Base-by-base conservation (phyloP, 2,797 vertebrate genomes). In the Prionace glauca region DNA sequence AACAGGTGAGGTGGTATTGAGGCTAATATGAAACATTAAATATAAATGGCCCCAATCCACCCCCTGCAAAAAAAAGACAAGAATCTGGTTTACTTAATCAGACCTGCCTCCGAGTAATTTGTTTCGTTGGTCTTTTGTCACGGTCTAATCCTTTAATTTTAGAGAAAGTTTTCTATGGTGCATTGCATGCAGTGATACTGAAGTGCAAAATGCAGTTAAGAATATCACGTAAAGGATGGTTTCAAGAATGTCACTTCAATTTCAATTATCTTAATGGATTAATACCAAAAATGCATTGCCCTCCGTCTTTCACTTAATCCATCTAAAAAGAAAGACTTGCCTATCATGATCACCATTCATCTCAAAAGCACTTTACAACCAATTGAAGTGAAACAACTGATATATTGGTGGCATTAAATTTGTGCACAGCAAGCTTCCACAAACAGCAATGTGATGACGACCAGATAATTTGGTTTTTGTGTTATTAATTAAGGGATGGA, bases 111-210 rank as follows among this genome's bases (percentile, higher is more conserved):
- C 71, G 2, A 95, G 50, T 95, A 74, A 77, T 32, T 95, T 50
- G 26, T 50, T 77, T 72, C 45, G 32, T 95, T 72, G 41, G 93
- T 95, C 62, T 92, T 69, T 92, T 95, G 41, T 95, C 93, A 95
- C 50, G 71, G 74, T 95, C 1, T 56, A 77, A 50, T 95, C 29
- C 29, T 14, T 77, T 77, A 77, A 95, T 92, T n/a, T 32, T 67
- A 32, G 26, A 94, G 67, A 72, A 77, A 56, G 72, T 72, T 56
- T 29, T 72, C 11, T 95, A 74, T 72, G 45, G 12, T 32, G 71
- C 45, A 74, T 74, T 95, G 32, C 29, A 56, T 72, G 14, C 71
- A 77, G 71, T 56, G 26, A 45, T 60, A 32, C 60, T 18, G 36
- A 26, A 67, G n/a, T 69, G 65, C 20, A 92, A 69, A 62, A n/a